Conservation (phyloP, 2,113 vertebrate genomes). For the Odocoileus virginianus region DNA sequence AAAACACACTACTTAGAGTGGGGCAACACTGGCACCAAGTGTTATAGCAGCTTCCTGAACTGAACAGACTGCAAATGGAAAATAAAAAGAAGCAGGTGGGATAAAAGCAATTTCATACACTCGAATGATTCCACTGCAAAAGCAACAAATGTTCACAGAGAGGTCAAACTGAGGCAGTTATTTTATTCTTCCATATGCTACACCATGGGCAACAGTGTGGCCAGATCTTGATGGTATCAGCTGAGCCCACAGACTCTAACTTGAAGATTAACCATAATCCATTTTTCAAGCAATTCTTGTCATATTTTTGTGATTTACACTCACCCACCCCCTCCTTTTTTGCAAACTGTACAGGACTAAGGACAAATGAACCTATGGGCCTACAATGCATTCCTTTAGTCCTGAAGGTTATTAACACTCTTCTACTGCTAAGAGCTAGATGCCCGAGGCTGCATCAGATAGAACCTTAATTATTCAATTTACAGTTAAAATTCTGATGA, state of each 20-base stretch:
- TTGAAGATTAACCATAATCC: not conserved
- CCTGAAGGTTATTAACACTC: not conserved
- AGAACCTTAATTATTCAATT: not conserved
- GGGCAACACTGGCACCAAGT: constrained; percentile 48
- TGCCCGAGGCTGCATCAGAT: not conserved
- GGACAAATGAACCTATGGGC: not conserved
- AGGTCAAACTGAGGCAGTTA: not conserved
- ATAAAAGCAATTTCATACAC: not conserved
- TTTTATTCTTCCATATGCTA: not conserved
- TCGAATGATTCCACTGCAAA: constrained; percentile 2
- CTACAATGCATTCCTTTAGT: not conserved
- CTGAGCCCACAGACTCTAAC: not conserved
- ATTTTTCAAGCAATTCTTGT: not conserved
- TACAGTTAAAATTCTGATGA: not conserved
- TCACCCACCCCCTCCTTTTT: not conserved
- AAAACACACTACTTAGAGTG: constrained; percentile 50
- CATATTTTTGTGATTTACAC: not conserved
- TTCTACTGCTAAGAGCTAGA: not conserved
- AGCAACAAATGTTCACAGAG: constrained; percentile 32
- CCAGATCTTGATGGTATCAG: not conserved
- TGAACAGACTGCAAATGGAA: constrained; percentile 39
- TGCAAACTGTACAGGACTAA: not conserved
- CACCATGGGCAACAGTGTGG: not conserved
- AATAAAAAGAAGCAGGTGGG: constrained; percentile 48
- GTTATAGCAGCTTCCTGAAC: constrained; percentile 48